Evolutionary conservation across 2,888 invertebrate genomes (phyloP).

Genomic region (Mactromeris polynyma): DNA sequence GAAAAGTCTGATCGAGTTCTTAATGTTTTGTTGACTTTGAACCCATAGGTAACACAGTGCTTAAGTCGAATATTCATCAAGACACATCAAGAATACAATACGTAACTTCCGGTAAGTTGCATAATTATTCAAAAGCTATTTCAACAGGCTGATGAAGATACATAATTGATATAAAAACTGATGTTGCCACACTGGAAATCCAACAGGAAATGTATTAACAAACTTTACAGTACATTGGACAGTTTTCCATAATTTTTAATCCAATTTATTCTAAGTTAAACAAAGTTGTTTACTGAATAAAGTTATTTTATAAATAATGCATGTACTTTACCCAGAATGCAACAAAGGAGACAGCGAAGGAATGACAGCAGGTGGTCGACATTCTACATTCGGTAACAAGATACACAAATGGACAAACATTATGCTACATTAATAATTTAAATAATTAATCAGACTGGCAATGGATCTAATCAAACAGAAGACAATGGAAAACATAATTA

Average conservation of each 20-base stretch:
- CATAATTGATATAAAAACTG: background rate
- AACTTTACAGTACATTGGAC: background rate
- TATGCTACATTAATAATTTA: background rate
- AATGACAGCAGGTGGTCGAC: background rate
- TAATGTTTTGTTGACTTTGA: too few relatives aligned
- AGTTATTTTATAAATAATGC: background rate
- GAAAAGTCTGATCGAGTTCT: too few relatives aligned
- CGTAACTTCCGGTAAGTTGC: too few relatives aligned
- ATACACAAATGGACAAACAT: constrained; percentile 5
- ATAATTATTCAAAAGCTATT: background rate
- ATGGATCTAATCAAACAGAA: background rate
- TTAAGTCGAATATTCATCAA: too few relatives aligned
- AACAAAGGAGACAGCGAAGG: background rate
- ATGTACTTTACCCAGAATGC: background rate
- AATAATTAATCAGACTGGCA: background rate
- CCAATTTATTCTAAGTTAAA: background rate
- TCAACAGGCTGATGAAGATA: background rate
- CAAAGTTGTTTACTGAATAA: background rate
- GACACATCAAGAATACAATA: too few relatives aligned
- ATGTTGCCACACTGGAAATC: background rate
- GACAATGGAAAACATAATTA: background rate
- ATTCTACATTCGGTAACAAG: background rate
- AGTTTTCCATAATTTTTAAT: background rate
- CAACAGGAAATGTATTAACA: background rate
- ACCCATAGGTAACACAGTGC: too few relatives aligned